phyloP scores from a whole-genome alignment of 2,113 vertebrate genomes.

The Tragelaphus buxtoni region DNA sequence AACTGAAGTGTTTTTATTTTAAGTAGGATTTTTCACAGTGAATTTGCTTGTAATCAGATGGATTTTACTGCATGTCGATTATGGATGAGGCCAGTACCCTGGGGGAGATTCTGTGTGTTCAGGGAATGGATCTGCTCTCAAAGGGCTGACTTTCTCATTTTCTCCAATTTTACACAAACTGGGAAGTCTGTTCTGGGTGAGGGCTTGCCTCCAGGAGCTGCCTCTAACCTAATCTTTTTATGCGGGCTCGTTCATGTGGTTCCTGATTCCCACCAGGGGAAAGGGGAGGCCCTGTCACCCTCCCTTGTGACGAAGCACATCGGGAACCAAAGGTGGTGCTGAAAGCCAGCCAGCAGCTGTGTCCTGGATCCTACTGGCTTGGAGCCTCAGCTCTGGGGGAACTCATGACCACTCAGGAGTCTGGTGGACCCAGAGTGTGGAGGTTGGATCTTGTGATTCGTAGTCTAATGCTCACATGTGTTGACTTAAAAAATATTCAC shows the following conservation, averaged over 20 bases:
- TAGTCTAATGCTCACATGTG: neutral
- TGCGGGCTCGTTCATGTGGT: neutral
- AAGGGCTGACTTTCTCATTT: neutral
- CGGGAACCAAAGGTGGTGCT: neutral
- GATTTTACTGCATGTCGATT: neutral
- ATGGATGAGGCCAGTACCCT: rapidly evolving
- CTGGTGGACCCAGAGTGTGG: neutral
- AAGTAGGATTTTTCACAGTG: neutral
- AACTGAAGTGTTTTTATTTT: neutral
- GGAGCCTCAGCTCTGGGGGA: neutral
- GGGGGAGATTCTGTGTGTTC: rapidly evolving
- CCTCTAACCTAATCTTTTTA: neutral
- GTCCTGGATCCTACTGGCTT: neutral
- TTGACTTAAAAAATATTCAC: neutral
- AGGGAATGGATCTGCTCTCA: neutral
- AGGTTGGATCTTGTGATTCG: neutral
- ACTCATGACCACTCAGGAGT: neutral
- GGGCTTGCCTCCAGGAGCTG: neutral
- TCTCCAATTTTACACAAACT: neutral
- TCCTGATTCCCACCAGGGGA: too few species aligned
- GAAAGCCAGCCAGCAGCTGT: too few species aligned
- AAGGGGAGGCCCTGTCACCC: neutral
- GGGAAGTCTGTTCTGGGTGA: too few species aligned
- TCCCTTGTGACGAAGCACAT: rapidly evolving
- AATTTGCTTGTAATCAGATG: neutral